Evolutionary conservation across 1,140 invertebrate species (phyloP).

Genomic region (Thalassaphorura encarpata): DNA sequence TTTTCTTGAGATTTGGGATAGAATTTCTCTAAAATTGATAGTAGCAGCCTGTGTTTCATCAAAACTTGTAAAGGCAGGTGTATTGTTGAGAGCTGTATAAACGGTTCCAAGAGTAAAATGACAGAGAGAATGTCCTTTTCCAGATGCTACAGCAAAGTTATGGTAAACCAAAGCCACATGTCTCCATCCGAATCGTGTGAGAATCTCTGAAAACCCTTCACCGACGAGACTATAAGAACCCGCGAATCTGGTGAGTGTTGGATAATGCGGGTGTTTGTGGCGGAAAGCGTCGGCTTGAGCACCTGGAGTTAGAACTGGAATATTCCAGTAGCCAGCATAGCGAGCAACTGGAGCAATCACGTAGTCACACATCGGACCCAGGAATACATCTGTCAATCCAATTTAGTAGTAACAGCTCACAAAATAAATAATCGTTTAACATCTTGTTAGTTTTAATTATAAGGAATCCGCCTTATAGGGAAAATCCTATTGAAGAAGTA

Average conservation of each 20-base stretch:
- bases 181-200: conserved; percentile 60
- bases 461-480: too few species aligned
- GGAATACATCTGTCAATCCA: conserved; percentile 65
- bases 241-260: conserved; percentile 52
- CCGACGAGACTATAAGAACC: conserved; percentile 40
- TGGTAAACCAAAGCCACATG: conserved; percentile 58
- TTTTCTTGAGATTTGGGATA: conserved; percentile 23
- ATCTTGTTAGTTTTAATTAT: too few species aligned
- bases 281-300: conserved; percentile 59
- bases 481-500: too few species aligned
- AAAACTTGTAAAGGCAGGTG: conserved; percentile 50
- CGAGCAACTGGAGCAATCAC: conserved; percentile 79
- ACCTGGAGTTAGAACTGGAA: conserved; percentile 75
- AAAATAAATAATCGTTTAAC: not conserved
- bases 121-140: conserved; percentile 54
- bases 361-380: conserved; percentile 85
- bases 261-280: conserved; percentile 54
- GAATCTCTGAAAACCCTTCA: conserved; percentile 52
- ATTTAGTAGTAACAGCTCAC: too few species aligned
- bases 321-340: conserved; percentile 75
- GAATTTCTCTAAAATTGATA: conserved; percentile 21
- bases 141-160: conserved; percentile 46
- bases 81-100: conserved; percentile 49
- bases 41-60: conserved; percentile 42
- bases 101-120: conserved; percentile 60